Evolutionary conservation across 2,797 vertebrate genomes (phyloP).

Genomic region (Lacerta viridis): DNA sequence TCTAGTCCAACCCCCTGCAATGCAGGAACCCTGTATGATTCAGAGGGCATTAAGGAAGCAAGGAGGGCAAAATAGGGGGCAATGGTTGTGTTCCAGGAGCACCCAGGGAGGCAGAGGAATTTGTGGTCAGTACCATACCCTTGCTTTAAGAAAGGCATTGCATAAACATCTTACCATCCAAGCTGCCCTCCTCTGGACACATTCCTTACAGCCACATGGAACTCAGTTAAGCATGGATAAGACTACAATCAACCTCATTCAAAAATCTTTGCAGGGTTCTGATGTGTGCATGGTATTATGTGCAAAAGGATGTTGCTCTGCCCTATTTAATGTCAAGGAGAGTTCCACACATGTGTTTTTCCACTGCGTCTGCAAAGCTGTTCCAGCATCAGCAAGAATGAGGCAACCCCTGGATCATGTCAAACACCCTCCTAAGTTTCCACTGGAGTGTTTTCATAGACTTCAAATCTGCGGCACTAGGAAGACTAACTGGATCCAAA

Average conservation of each 20-base stretch:
- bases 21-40: too few species aligned
- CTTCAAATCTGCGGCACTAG: not conserved
- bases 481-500: not conserved
- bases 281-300: not conserved
- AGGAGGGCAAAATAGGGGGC: too few species aligned
- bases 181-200: not conserved
- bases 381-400: not conserved
- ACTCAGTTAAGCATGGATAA: not conserved
- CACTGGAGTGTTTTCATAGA: not conserved
- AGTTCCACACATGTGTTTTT: not conserved
- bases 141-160: too few species aligned
- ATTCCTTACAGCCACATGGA: not conserved
- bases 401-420: not conserved
- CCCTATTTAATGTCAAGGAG: not conserved
- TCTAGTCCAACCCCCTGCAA: too few species aligned
- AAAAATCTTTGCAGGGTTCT: not conserved
- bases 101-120: too few species aligned
- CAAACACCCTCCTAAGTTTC: not conserved
- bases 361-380: not conserved
- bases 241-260: not conserved
- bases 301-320: not conserved
- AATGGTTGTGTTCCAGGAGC: too few species aligned
- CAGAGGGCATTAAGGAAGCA: too few species aligned
- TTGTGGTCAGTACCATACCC: too few species aligned
- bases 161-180: not conserved